These are phyloP conservation scores for Nannoperca obscura DNA, from an alignment of 2,797 vertebrate species.

Conservation along the genomic window DNA sequence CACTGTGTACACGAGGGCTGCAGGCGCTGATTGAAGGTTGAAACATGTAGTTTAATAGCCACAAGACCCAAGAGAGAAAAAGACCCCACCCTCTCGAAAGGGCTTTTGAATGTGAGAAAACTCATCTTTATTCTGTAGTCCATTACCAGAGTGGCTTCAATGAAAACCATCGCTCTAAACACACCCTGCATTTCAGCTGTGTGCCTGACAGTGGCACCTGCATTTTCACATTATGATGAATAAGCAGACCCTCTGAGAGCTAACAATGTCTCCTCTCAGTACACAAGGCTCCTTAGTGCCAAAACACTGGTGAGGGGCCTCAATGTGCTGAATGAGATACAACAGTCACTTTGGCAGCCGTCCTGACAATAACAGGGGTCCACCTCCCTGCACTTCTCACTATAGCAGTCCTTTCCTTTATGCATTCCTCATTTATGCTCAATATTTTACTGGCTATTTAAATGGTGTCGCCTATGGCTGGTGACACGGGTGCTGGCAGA, in stretches of 20 bases:
- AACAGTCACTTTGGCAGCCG: constrained; percentile 49
- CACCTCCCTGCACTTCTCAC: constrained; percentile 24
- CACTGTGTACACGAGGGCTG: background rate
- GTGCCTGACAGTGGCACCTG: constrained; percentile 41
- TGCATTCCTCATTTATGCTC: constrained; percentile 42
- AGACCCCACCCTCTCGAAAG: constrained; percentile 12
- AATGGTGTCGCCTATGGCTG: constrained; percentile 30
- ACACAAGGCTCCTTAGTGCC: constrained; percentile 46
- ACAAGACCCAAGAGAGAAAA: background rate
- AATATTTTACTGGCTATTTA: constrained; percentile 61
- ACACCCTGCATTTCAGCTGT: constrained; percentile 17
- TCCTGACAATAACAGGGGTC: constrained; percentile 41
- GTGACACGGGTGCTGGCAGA: constrained; percentile 43
- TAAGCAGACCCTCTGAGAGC: constrained; percentile 56
- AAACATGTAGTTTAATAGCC: constrained; percentile 23
- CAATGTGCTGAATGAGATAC: constrained; percentile 58
- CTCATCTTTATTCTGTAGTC: constrained; percentile 57
- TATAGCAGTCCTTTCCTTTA: constrained; percentile 39
- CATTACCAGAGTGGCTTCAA: constrained; percentile 51
- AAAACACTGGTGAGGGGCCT: constrained; percentile 49
- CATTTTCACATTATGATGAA: constrained; percentile 65
- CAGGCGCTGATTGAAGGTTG: constrained; percentile 35
- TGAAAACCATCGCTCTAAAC: constrained; percentile 38
- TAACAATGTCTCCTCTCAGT: constrained; percentile 48
- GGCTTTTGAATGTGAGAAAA: constrained; percentile 53